These are phyloP conservation scores for Cotesia vestalis DNA, from an alignment of 1,140 invertebrate species.

Conservation along the genomic window DNA sequence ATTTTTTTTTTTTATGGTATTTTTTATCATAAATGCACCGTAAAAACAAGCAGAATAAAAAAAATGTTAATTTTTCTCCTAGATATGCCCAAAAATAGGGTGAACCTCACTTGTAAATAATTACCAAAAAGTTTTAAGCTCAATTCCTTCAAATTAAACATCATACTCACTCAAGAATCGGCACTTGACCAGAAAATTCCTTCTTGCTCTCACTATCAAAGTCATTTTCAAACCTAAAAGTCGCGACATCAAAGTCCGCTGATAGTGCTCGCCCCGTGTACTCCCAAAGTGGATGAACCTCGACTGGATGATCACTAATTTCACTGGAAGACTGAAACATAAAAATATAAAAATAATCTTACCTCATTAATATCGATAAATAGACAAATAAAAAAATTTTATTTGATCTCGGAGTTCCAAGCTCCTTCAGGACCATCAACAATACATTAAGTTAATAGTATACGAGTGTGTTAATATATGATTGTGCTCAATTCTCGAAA, in stretches of 20 bases:
- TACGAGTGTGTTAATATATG: too few relatives aligned
- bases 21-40: too few relatives aligned
- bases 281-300: conserved; percentile 95
- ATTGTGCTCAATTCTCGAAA: too few relatives aligned
- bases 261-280: conserved; percentile 80
- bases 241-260: conserved; percentile 65
- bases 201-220: conserved; percentile 56
- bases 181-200: conserved; percentile 43
- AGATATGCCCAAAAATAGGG: too few relatives aligned
- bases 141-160: background rate
- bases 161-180: conserved; percentile 12
- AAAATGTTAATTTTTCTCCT: too few relatives aligned
- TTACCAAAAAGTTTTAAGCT: too few relatives aligned
- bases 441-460: too few relatives aligned
- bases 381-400: background rate
- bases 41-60: too few relatives aligned
- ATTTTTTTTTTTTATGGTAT: too few relatives aligned
- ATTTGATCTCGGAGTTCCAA: too few relatives aligned
- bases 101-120: too few relatives aligned
- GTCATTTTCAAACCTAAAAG: conserved; percentile 67
- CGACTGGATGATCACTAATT: conserved; percentile 80
- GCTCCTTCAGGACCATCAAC: too few relatives aligned
- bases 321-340: conserved; percentile 74
- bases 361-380: conserved; percentile 3
- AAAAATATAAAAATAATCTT: conserved; percentile 41